Evolutionary conservation across 2,888 invertebrate genomes (phyloP), one percentile per base, ranked within the genome.

Genomic region (Lasioglossum calceatum): DNA sequence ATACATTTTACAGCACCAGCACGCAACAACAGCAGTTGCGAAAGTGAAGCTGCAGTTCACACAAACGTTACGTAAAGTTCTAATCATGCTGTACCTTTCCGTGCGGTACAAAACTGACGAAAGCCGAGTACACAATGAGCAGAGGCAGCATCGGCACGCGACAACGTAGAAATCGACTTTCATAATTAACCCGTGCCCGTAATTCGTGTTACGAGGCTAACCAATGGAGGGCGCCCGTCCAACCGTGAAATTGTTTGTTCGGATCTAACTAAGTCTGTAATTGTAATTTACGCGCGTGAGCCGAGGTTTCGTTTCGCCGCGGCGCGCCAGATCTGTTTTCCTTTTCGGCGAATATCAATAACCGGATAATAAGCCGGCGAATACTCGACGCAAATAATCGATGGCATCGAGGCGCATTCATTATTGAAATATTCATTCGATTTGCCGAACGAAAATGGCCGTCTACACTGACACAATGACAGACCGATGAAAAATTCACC

Each of bases 121-220:
- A 39, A 32, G n/a, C 16, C 10, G n/a, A 19, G 32, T 47, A 12
- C 36, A 54, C 32, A 61, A 58, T 36, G 42, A 23, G 14, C 61
- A 23, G 78, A n/a, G 70, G 2, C 47, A 83, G 61, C 27, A 36
- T 36, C 16, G 75, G 67, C 85, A 84, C 85, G 79, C 79, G 85
- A 85, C 71, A 77, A n/a, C 47, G 16, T 44, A 8, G 50, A 54
- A 80, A 85, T 85, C 85, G 77, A 77, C 85, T 86, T 86, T 80
- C 77, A 80, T 85, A 86, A 85, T 86, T 85, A 86, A 80, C 85
- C 70, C 50, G 19, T 61, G 47, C 77, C 50, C 72, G 58, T 75
- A 80, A 80, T 85, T 70, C 77, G 58, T 50, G 36, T 71, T 70
- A 72, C 80, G 58, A 44, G 50, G 74, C 39, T 50, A 27, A 77